phyloP scores from a whole-genome alignment of 2,888 invertebrate species.

The Apotomis turbidana region DNA sequence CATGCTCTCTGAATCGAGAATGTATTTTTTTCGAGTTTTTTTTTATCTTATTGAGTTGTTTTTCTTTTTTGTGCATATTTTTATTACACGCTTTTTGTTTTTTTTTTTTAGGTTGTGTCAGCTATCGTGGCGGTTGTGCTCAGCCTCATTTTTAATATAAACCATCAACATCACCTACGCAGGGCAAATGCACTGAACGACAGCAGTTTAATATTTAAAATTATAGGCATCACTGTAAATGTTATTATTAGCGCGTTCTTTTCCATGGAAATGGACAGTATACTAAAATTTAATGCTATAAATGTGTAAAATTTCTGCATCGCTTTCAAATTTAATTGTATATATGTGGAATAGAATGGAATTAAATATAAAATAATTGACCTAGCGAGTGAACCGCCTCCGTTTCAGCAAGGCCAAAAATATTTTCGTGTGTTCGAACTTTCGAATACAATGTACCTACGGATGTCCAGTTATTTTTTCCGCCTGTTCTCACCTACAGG shows the following conservation, averaged over 20 bases:
- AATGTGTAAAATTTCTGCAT: background rate
- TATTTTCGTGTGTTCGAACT: too few relatives aligned
- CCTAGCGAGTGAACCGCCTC: too few relatives aligned
- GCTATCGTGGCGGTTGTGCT: conserved; percentile 85
- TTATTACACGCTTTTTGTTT: conserved; percentile 60
- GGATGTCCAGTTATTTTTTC: too few relatives aligned
- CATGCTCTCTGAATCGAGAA: background rate
- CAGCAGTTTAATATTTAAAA: conserved; percentile 82
- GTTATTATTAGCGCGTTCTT: conserved; percentile 85
- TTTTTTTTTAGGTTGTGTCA: conserved; percentile 79
- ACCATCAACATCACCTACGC: conserved; percentile 83
- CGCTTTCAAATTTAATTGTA: too few relatives aligned
- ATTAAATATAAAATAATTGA: background rate
- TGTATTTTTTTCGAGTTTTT: conserved; percentile 43
- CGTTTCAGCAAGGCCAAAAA: too few relatives aligned
- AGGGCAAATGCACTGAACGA: conserved; percentile 85
- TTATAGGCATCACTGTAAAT: conserved; percentile 84
- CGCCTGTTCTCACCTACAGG: too few relatives aligned
- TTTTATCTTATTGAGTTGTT: conserved; percentile 38
- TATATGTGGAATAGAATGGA: too few relatives aligned
- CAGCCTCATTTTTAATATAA: conserved; percentile 85
- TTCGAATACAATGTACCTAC: too few relatives aligned
- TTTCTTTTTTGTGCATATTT: conserved; percentile 52
- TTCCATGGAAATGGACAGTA: conserved; percentile 73
- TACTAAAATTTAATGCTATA: conserved; percentile 26